Evolutionary conservation across 2,113 vertebrate species (phyloP).

Genomic region (Oncorhynchus tshawytscha): DNA sequence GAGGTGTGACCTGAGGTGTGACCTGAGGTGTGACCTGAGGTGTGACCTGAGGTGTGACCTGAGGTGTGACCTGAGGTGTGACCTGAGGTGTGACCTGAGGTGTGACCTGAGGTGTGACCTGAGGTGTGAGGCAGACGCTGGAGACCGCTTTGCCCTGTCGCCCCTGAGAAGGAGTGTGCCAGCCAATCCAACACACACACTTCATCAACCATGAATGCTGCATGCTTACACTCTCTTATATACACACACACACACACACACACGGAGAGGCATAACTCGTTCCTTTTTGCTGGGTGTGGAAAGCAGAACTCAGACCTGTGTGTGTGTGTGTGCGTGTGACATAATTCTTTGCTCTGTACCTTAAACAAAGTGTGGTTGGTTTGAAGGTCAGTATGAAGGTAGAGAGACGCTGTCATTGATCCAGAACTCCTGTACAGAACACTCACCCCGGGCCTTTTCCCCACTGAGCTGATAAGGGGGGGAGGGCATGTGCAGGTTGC

Average conservation of each 20-base stretch:
- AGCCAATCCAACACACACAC: not conserved
- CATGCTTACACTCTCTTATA: not conserved
- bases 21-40: too few species aligned
- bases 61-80: too few species aligned
- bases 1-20: too few species aligned
- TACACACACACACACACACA: not conserved
- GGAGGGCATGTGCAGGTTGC: not conserved
- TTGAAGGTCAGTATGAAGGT: not conserved
- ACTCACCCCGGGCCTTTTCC: not conserved
- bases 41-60: too few species aligned
- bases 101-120: too few species aligned
- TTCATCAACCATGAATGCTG: not conserved
- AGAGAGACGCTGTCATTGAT: not conserved
- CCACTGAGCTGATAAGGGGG: not conserved
- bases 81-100: too few species aligned
- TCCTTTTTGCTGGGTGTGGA: too few species aligned
- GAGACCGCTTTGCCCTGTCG: too few species aligned
- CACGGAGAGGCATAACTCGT: not conserved
- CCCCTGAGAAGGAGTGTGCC: too few species aligned
- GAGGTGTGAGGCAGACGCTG: too few species aligned
- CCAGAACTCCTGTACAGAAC: not conserved
- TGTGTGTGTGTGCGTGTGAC: not conserved
- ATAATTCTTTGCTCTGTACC: not conserved
- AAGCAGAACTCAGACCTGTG: too few species aligned
- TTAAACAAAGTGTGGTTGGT: conserved; percentile 1